Percentiles rank a stretch among this genome's conserved stretches.
phyloP scores from a whole-genome alignment of 2,113 vertebrate genomes.

The Pteronura brasiliensis region DNA sequence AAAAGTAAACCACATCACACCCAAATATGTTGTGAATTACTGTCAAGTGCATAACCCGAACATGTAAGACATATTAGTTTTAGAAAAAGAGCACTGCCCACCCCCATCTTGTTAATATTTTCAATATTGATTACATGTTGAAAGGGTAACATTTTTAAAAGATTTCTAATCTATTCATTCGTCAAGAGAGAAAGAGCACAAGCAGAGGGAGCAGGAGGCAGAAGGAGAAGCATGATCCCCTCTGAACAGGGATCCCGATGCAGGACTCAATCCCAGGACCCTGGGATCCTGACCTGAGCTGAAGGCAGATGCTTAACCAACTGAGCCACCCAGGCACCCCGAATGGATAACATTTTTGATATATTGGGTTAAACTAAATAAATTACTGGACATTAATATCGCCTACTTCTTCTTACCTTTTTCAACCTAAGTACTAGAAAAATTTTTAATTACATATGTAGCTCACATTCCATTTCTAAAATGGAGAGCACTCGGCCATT shows the following conservation, averaged over 20 bases:
- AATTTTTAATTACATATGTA: background rate
- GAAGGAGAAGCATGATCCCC: background rate
- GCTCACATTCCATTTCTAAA: constrained; percentile 18
- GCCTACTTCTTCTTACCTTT: background rate
- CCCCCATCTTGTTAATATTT: background rate
- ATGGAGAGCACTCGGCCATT: background rate
- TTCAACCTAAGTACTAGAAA: constrained; percentile 3
- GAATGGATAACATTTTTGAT: background rate
- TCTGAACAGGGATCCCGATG: background rate
- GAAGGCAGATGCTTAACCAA: background rate
- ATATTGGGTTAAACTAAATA: background rate
- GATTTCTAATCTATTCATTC: background rate
- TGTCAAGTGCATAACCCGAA: background rate
- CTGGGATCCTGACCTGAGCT: background rate
- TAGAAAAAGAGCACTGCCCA: background rate
- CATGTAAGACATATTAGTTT: background rate
- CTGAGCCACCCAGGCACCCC: background rate
- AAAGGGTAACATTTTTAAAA: background rate
- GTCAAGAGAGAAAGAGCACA: background rate
- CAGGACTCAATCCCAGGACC: background rate
- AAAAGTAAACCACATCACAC: background rate
- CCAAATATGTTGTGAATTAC: background rate
- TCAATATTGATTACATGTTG: background rate
- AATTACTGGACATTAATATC: background rate
- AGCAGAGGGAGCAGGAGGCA: background rate